Conservation (phyloP, 2,888 invertebrate species). For the Tipula confusa region DNA sequence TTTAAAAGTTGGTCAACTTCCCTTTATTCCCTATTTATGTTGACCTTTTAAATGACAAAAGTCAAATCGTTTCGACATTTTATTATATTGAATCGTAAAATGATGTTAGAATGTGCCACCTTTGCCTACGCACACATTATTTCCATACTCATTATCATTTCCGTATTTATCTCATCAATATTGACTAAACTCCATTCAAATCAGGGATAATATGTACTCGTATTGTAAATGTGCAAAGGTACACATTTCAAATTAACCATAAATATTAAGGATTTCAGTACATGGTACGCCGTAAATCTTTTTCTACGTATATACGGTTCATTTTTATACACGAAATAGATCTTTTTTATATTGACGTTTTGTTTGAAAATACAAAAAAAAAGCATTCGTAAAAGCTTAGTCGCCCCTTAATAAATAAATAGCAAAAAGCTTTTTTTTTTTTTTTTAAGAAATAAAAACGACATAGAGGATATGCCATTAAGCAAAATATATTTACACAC, state of each 20-base stretch:
- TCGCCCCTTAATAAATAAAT: background rate
- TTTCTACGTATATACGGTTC: background rate
- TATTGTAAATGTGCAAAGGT: background rate
- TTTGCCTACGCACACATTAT: background rate
- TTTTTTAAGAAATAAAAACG: background rate
- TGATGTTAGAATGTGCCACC: too few relatives aligned
- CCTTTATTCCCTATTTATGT: too few relatives aligned
- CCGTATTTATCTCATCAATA: background rate
- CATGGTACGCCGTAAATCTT: background rate
- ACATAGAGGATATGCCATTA: background rate
- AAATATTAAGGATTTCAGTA: background rate
- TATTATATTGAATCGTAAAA: too few relatives aligned
- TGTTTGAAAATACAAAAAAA: background rate
- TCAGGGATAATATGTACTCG: background rate
- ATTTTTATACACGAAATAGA: background rate
- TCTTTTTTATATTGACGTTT: background rate
- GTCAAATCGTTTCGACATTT: too few relatives aligned
- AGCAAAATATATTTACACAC: background rate
- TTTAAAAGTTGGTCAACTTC: too few relatives aligned
- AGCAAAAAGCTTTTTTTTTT: background rate
- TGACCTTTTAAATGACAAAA: too few relatives aligned
- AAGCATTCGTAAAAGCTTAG: background rate
- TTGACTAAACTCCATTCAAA: background rate
- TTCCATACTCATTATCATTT: background rate
- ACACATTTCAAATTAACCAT: slow-evolving; percentile 1